phyloP scores from a whole-genome alignment of 2,113 vertebrate genomes.

The Bos taurus region ARS-UCD2.0 NC_037357.1:57591501-57592000 shows the following conservation, averaged over 20 bases:
- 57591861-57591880: slow-evolving; percentile 1
- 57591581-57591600: neutral
- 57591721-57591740: neutral
- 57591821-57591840: neutral
- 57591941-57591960: neutral
- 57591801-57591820: neutral
- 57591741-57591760: neutral
- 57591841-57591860: neutral
- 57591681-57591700: neutral
- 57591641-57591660: neutral
- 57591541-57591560: neutral
- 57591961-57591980: neutral
- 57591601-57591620: neutral
- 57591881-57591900: slow-evolving; percentile 30
- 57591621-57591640: slow-evolving; percentile 24
- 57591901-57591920: neutral
- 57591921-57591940: neutral
- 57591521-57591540: neutral
- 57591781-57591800: neutral
- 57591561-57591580: neutral
- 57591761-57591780: neutral
- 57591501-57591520: neutral
- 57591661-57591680: neutral
- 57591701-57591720: neutral
- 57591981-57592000: neutral